Percentiles rank a stretch among this genome's conserved stretches.
phyloP scores from a whole-genome alignment of 2,797 vertebrate species.

The Microctenopoma steveboyesi region DNA sequence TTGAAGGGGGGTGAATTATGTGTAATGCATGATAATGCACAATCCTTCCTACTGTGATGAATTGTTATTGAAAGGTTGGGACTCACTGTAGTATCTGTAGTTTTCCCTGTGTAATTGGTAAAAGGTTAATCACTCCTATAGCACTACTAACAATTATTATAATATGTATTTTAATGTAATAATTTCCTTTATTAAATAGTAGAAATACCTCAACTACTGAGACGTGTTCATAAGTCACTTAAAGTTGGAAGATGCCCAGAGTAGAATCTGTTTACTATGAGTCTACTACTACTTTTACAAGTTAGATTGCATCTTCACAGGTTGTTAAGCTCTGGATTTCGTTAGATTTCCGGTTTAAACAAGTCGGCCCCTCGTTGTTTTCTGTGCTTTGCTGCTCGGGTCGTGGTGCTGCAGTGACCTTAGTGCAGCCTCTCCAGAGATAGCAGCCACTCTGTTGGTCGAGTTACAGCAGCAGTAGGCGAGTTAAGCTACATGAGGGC shows the following conservation, averaged over 20 bases:
- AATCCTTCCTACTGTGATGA: background rate
- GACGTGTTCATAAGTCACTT: no score
- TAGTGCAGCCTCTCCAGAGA: constrained; percentile 42
- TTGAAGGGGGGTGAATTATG: constrained; percentile 8
- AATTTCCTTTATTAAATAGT: no score
- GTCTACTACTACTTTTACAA: no score
- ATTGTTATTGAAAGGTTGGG: background rate
- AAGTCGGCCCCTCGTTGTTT: constrained; percentile 12
- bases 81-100: constrained; percentile 2
- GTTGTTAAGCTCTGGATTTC: background rate
- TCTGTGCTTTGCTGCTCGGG: constrained; percentile 20
- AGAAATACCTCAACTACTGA: no score
- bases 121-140: background rate
- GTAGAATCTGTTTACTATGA: background rate
- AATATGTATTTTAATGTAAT: no score
- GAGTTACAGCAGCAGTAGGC: constrained; percentile 57
- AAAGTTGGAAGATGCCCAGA: background rate
- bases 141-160: no score
- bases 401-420: constrained; percentile 5
- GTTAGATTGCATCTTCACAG: background rate
- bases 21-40: background rate
- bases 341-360: background rate
- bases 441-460: constrained; percentile 51
- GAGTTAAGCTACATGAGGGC: constrained; percentile 57
- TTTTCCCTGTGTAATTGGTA: background rate